phyloP scores from a whole-genome alignment of 1,140 invertebrate species.

The Anagrus nilaparvatae region DNA sequence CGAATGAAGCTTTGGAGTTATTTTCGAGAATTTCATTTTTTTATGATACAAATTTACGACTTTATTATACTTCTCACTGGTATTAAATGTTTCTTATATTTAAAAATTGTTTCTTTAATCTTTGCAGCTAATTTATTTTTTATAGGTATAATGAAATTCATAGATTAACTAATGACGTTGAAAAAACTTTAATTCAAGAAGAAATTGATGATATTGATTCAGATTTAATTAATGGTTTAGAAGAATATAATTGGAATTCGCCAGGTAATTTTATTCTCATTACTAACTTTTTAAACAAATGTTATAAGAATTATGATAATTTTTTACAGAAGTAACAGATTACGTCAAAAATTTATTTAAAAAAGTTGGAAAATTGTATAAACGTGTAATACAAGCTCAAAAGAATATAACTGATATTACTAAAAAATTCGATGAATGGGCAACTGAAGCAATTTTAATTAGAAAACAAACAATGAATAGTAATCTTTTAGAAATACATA shows the following conservation, averaged over 20 bases:
- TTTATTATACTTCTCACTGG: conserved; percentile 4
- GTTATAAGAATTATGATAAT: conserved; percentile 18
- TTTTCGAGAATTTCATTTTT: conserved; percentile 19
- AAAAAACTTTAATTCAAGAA: conserved; percentile 46
- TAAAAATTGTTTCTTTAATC: too few species aligned
- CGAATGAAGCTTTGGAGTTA: conserved; percentile 45
- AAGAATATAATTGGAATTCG: conserved; percentile 50
- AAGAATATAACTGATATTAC: conserved; percentile 37
- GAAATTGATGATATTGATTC: conserved; percentile 48
- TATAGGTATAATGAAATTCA: conserved; percentile 50
- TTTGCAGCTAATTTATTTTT: too few species aligned
- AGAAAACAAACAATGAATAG: conserved; percentile 52
- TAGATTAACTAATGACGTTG: conserved; percentile 40
- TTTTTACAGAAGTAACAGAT: conserved; percentile 42
- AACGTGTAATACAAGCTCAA: conserved; percentile 47
- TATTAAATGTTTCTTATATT: conserved; percentile 15
- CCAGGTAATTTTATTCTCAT: conserved; percentile 31
- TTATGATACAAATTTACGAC: neutral
- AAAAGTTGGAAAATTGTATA: conserved; percentile 44
- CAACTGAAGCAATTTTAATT: conserved; percentile 56
- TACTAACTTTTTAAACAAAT: conserved; percentile 1
- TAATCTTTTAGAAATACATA: conserved; percentile 48
- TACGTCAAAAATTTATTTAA: conserved; percentile 46
- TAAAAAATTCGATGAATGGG: conserved; percentile 56
- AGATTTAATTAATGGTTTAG: conserved; percentile 45